Evolutionary conservation across 1,140 invertebrate species (phyloP).

Genomic region (Galleria mellonella): DNA sequence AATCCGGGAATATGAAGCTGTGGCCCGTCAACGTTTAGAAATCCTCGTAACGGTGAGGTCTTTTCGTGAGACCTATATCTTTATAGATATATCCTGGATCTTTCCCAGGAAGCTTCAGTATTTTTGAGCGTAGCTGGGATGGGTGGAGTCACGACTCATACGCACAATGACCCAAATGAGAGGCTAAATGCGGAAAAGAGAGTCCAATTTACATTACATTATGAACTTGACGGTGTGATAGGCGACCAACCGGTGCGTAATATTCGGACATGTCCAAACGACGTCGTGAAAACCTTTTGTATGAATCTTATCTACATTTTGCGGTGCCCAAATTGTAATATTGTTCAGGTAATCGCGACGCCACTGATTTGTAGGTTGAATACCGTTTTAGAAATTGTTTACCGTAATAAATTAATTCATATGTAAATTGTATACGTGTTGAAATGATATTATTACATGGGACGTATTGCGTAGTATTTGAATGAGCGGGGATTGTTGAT

Average conservation of each 20-base stretch:
- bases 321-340: not conserved
- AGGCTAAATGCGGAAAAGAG: too few species aligned
- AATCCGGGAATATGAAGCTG: too few species aligned
- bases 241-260: not conserved
- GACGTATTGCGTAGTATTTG: not conserved
- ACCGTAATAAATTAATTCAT: constrained; percentile 1
- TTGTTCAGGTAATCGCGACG: constrained; percentile 6
- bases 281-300: constrained; percentile 12
- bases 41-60: too few species aligned
- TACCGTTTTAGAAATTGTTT: constrained; percentile 8
- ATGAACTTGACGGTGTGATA: constrained; percentile 4
- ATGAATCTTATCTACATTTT: constrained; percentile 16
- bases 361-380: constrained; percentile 7
- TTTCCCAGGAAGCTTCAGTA: too few species aligned
- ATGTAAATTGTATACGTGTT: not conserved
- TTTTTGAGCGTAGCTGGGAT: too few species aligned
- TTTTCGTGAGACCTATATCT: too few species aligned
- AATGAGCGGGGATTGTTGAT: too few species aligned
- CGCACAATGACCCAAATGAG: too few species aligned
- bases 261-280: constrained; percentile 6
- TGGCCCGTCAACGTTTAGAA: too few species aligned
- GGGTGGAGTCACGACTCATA: too few species aligned
- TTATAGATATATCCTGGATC: too few species aligned
- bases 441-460: not conserved
- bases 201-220: too few species aligned